These are phyloP conservation scores for Bombus turneri DNA, from an alignment of 1,140 invertebrate species.

Conservation along the genomic window DNA sequence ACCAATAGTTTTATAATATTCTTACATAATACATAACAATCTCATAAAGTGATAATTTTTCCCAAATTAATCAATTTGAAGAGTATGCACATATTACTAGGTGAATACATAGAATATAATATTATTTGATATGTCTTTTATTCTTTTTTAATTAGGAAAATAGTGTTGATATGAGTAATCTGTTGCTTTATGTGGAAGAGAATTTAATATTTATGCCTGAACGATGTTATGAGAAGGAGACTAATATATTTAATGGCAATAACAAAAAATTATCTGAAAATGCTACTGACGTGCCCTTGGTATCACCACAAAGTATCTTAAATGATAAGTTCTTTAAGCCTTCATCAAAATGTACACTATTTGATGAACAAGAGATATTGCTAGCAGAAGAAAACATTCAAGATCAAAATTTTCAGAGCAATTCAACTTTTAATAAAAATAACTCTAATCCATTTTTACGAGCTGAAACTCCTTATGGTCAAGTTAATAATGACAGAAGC, in stretches of 20 bases:
- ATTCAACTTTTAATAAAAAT: background rate
- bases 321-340: background rate
- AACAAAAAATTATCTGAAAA: background rate
- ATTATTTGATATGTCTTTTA: conserved; percentile 44
- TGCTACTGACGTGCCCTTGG: background rate
- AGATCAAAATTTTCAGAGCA: background rate
- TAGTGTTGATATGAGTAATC: conserved; percentile 58
- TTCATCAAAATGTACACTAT: background rate
- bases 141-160: conserved; percentile 52
- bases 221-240: conserved; percentile 47
- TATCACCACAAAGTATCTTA: conserved; percentile 39
- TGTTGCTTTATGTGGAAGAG: conserved; percentile 53
- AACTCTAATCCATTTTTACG: conserved; percentile 45
- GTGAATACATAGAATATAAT: background rate
- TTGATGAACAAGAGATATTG: background rate
- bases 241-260: background rate
- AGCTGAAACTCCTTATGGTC: background rate
- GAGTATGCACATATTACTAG: background rate
- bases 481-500: background rate
- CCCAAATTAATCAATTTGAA: conserved; percentile 43
- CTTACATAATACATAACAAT: conserved; percentile 17
- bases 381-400: background rate
- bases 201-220: conserved; percentile 26
- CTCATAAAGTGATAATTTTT: conserved; percentile 68
- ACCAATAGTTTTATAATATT: conserved; percentile 10